Evolutionary conservation across 2,113 vertebrate species (phyloP), one percentile per base, ranked within the genome.

Genomic region (Amphiprion percula): DNA sequence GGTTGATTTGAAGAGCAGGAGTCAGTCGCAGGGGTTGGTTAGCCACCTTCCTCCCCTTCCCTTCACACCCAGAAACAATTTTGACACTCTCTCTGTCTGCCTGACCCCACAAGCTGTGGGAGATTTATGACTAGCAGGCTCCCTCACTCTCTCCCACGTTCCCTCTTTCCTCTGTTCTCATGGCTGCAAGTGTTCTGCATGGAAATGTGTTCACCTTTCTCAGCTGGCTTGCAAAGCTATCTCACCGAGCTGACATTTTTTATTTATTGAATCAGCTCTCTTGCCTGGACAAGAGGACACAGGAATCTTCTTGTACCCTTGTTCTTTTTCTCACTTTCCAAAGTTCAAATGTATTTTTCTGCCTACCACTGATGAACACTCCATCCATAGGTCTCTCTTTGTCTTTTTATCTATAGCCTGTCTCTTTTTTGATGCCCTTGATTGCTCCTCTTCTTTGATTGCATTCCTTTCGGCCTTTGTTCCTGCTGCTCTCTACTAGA

Each of bases 81-180:
- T 87, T 85, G 90, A 91, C 91, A 88, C 87, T 81, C 59, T 86
- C 61, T 54, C 79, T 54, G 17, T 81, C 67, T 67, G 82, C 75
- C 85, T 91, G 89, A 91, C 90, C 87, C 88, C 62, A 80, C 59
- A 62, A 83, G 83, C 88, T 85, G 77, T 84, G 71, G 83, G 88
- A 91, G 90, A 92, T 92, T 91, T 90, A 91, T 89, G 90, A 90
- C 67, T 84, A 55, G 72, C 84, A 11, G 65, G 76, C 85, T 76
- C 62, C 33, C 64, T 73, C 70, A 19, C 79, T 77, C 80, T 49
- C 61, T 71, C 68, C 75, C 46, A 33, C 54, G 3, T 60, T 60
- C 71, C 39, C 64, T 24, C 41, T 61, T 68, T 47, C 77, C 86
- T 79, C 80, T 59, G 56, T 86, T 91, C 87, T 89, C 82, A 77